A percentile compares a stretch with the other conserved stretches of the same genome.
phyloP scores from a whole-genome alignment of 2,113 vertebrate species.

The Melierax canorus region DNA sequence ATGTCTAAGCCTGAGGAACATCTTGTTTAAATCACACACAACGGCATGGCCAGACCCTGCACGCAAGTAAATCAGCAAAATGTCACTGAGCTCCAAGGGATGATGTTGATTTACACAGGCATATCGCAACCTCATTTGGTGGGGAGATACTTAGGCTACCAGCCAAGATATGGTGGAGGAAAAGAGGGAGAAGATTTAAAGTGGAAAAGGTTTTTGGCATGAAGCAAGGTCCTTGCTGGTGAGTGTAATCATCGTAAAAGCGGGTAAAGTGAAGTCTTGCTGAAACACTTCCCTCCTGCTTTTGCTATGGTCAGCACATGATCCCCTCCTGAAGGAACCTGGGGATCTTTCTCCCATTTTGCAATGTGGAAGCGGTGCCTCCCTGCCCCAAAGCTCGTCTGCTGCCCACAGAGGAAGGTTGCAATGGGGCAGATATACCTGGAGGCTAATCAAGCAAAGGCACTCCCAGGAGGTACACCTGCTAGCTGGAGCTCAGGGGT shows the following conservation, averaged over 20 bases:
- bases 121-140: background rate
- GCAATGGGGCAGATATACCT: no score
- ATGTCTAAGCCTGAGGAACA: background rate
- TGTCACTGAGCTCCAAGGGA: background rate
- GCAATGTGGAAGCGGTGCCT: background rate
- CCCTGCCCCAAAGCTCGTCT: background rate
- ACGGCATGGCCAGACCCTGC: background rate
- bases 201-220: background rate
- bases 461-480: background rate
- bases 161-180: background rate
- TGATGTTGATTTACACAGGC: background rate
- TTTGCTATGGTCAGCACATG: background rate
- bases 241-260: background rate
- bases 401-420: background rate
- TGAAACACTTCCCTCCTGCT: background rate
- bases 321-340: background rate
- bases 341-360: background rate
- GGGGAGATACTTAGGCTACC: background rate
- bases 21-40: slow-evolving; percentile 17
- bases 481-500: background rate
- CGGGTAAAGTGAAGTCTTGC: background rate
- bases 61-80: background rate
- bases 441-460: background rate
- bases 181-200: background rate
- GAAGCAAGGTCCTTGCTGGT: background rate